These are phyloP conservation scores for Xestobium rufovillosum DNA, from an alignment of 2,888 invertebrate genomes.

Conservation along the genomic window DNA sequence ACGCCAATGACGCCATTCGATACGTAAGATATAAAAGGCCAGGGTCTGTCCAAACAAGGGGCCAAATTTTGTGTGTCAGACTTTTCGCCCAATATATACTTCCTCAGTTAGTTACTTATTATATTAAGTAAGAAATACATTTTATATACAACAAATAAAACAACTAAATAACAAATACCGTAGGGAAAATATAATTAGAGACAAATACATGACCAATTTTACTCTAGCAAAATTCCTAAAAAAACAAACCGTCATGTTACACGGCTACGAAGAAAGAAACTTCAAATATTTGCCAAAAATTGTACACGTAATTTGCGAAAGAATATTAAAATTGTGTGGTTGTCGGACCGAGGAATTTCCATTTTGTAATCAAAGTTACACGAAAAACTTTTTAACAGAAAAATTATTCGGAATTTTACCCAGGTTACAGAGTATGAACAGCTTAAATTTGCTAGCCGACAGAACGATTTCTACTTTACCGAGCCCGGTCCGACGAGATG, in stretches of 20 bases:
- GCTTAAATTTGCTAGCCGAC: too few relatives aligned
- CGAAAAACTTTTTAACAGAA: conserved; percentile 48
- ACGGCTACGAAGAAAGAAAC: conserved; percentile 70
- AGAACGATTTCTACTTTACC: conserved; percentile 26
- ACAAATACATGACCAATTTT: conserved; percentile 51
- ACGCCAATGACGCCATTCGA: conserved; percentile 72
- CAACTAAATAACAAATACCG: conserved; percentile 6
- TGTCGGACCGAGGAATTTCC: conserved; percentile 53
- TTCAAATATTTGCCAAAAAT: conserved; percentile 74
- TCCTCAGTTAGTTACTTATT: conserved; percentile 68
- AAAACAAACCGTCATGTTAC: conserved; percentile 63
- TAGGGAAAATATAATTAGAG: conserved; percentile 41
- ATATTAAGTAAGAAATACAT: conserved; percentile 51
- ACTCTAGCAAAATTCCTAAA: conserved; percentile 63
- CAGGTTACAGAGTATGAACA: conserved; percentile 36
- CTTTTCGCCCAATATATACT: conserved; percentile 74
- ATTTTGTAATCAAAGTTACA: conserved; percentile 50
- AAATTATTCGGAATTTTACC: conserved; percentile 31
- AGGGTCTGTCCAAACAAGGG: conserved; percentile 72
- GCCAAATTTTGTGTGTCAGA: conserved; percentile 73
- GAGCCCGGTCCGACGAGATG: conserved; percentile 36
- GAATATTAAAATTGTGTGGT: conserved; percentile 63
- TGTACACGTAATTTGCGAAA: conserved; percentile 69
- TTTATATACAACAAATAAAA: conserved; percentile 10
- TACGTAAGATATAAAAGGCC: conserved; percentile 70